Base-by-base conservation (phyloP, 2,797 vertebrate genomes). In the Taeniopygia guttata region DNA sequence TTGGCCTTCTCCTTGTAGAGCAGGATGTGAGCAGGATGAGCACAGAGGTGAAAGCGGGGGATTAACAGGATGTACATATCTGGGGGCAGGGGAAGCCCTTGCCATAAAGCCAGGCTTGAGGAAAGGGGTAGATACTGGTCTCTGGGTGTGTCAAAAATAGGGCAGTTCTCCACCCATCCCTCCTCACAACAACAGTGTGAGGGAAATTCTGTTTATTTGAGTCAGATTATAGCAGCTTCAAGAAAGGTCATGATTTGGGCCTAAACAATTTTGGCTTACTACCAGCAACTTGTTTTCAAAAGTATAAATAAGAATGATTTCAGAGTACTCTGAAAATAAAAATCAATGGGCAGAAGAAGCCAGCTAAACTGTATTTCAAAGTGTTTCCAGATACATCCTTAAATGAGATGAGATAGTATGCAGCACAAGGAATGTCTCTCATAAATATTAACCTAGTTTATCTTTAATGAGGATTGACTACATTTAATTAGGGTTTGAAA, bases 381-480 rank as follows among this genome's bases (percentile, higher is more conserved):
- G 38, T 91, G 54, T 74, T 92, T 92, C 60, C 75, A 83, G 75
- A 27, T 86, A 82, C 3, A 12, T 70, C 66, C 27, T 89, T 93
- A 60, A 74, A 58, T 40, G 77, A 94, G 46, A 56, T 42, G n/a
- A 90, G 55, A 29, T 54, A 55, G 16, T 75, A 18, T 30, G 14
- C 73, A 72, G 63, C 48, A 70, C 1, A 5, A 90, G 52, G 25
- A 79, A 46, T 40, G 46, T 59, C 68, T 81, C 62, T 90, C 56
- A 59, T 80, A 90, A 94, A 95, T 91, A 56, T 67, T 90, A 94
- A 92, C 92, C 92, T 87, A 93, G 22, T 73, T 95, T 93, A 63
- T 82, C 79, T 94, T 92, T 90, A 96, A 95, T 94, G 87, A 93
- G 78, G 60, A 67, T 45, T 80, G 75, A 54, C 72, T 87, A n/a